Percentiles rank a stretch among this genome's conserved stretches.
phyloP scores from a whole-genome alignment of 2,797 vertebrate genomes.

The Nannoperca obscura region DNA sequence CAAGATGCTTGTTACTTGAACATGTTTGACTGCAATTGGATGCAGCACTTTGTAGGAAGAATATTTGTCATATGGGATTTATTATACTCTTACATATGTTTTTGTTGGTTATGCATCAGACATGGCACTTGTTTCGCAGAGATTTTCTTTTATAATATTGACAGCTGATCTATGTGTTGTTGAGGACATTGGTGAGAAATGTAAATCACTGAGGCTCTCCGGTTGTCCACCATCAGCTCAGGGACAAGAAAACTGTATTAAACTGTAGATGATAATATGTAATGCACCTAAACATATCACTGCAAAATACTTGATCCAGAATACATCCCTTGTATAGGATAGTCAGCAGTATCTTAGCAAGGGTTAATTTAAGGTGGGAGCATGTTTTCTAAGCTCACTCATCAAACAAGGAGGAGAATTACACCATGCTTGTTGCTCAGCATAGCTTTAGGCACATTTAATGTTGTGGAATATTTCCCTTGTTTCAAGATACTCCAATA shows the following conservation, averaged over 20 bases:
- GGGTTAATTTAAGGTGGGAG: conserved; percentile 4
- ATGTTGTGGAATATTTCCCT: neutral
- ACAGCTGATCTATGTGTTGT: conserved; percentile 17
- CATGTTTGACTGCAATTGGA: conserved; percentile 29
- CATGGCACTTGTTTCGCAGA: neutral
- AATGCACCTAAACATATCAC: neutral
- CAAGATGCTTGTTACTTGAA: conserved; percentile 1
- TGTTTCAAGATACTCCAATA: neutral
- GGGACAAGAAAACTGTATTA: neutral
- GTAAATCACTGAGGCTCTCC: conserved; percentile 13
- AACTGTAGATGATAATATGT: neutral
- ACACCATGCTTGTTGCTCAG: neutral
- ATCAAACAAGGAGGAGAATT: neutral
- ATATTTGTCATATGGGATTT: conserved; percentile 20
- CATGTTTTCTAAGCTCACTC: neutral
- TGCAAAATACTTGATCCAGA: neutral
- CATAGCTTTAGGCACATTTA: conserved; percentile 12
- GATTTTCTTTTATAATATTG: conserved; percentile 21
- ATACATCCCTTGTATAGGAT: neutral
- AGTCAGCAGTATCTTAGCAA: neutral
- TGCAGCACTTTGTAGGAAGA: conserved; percentile 1
- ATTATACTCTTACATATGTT: conserved; percentile 25
- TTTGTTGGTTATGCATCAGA: conserved; percentile 27
- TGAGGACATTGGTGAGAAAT: neutral
- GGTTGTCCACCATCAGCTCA: conserved; percentile 1